These are phyloP conservation scores for Agrochola macilenta DNA, from an alignment of 2,888 invertebrate species.

Conservation along the genomic window DNA sequence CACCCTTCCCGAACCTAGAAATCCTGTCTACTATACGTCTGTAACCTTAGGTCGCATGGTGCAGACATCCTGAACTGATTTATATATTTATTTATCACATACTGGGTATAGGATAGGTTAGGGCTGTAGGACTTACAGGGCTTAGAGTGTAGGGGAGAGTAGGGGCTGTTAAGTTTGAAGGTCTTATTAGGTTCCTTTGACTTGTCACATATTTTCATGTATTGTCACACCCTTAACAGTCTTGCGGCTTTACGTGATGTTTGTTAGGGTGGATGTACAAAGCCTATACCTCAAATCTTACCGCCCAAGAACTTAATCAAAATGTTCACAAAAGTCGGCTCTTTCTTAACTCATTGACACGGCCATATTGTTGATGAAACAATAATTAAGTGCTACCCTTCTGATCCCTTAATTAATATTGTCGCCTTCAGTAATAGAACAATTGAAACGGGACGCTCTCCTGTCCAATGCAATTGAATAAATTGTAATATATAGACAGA, in stretches of 20 bases:
- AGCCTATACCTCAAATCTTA: neutral
- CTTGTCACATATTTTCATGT: neutral
- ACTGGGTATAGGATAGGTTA: no score
- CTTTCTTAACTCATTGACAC: constrained; percentile 21
- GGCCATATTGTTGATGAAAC: constrained; percentile 17
- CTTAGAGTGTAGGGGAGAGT: no score
- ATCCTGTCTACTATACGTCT: no score
- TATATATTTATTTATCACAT: no score
- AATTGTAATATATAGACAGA: constrained; percentile 79
- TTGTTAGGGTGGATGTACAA: no score
- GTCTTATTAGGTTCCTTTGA: neutral
- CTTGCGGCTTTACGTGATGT: no score
- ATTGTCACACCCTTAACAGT: no score
- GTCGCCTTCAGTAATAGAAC: constrained; percentile 60
- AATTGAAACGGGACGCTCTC: constrained; percentile 75
- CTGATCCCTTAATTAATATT: constrained; percentile 52
- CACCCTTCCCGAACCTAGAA: no score
- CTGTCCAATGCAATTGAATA: constrained; percentile 76
- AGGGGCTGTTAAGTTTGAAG: neutral
- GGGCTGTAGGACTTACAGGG: neutral
- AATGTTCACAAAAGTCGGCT: neutral
- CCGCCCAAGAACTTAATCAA: neutral
- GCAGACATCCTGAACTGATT: no score
- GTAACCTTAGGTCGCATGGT: no score
- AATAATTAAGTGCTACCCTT: constrained; percentile 52